Evolutionary conservation across 2,888 invertebrate genomes (phyloP).

Genomic region (Dasypolia templi): DNA sequence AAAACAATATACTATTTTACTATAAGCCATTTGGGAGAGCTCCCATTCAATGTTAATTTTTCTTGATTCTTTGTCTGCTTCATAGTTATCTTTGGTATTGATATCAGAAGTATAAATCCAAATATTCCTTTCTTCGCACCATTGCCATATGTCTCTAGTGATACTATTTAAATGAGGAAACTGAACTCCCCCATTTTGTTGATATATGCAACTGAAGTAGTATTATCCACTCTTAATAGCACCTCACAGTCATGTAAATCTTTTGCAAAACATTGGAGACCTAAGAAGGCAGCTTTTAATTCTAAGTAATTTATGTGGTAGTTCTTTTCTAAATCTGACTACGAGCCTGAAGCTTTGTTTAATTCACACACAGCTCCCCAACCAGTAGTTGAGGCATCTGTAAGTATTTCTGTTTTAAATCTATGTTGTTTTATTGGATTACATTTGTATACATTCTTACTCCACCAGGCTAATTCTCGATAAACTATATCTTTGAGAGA

Average conservation of each 20-base stretch:
- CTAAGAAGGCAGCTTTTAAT: conserved; percentile 6
- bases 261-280: conserved; percentile 8
- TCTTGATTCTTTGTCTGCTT: background rate
- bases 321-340: background rate
- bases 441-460: background rate
- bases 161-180: conserved; percentile 1
- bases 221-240: conserved; percentile 1
- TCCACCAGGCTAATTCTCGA: conserved; percentile 3
- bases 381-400: conserved; percentile 7
- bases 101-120: conserved; percentile 1
- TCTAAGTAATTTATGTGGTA: conserved; percentile 10
- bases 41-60: conserved; percentile 13
- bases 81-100: conserved; percentile 7
- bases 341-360: conserved; percentile 2
- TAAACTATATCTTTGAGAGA: background rate
- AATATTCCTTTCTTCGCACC: background rate
- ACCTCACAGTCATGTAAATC: background rate
- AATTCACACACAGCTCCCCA: conserved; percentile 8
- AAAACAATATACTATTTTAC: background rate
- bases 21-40: background rate
- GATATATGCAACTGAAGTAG: conserved; percentile 6
- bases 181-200: conserved; percentile 10
- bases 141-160: conserved; percentile 1
- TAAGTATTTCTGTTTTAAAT: conserved; percentile 3
- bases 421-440: background rate